Evolutionary conservation across 1,140 invertebrate species (phyloP).

Genomic region (Drosophila kanapiae): DNA sequence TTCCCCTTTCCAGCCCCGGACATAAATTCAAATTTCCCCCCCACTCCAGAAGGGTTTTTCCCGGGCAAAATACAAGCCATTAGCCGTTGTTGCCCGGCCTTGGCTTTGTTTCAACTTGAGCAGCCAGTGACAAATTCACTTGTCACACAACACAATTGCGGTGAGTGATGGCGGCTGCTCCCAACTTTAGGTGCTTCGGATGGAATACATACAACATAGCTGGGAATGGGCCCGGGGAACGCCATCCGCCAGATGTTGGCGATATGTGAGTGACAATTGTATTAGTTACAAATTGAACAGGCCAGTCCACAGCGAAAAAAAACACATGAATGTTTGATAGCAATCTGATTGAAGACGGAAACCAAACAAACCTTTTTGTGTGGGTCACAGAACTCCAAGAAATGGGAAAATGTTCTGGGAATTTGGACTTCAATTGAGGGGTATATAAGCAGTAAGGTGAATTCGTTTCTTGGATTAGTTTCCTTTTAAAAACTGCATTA

Average conservation of each 20-base stretch:
- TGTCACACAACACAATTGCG: slow-evolving; percentile 79
- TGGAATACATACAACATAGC: slow-evolving; percentile 6
- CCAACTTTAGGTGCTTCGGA: slow-evolving; percentile 18
- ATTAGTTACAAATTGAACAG: slow-evolving; percentile 76
- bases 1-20: slow-evolving; percentile 19
- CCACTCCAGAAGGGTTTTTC: background rate
- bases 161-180: slow-evolving; percentile 47
- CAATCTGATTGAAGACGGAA: background rate
- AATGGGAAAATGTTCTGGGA: too few relatives aligned
- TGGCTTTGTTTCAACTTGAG: slow-evolving; percentile 74
- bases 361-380: background rate
- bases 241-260: slow-evolving; percentile 64
- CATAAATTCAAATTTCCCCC: slow-evolving; percentile 56
- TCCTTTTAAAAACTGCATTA: too few relatives aligned
- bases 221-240: slow-evolving; percentile 4
- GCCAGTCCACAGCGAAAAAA: slow-evolving; percentile 14
- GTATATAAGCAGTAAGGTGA: too few relatives aligned
- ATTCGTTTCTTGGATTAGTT: background rate
- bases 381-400: background rate
- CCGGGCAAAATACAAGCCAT: slow-evolving; percentile 36
- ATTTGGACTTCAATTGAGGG: too few relatives aligned
- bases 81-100: slow-evolving; percentile 54
- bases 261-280: slow-evolving; percentile 76
- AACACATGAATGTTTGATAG: background rate
- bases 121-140: slow-evolving; percentile 75